Evolutionary conservation across 1,140 invertebrate species (phyloP).

Genomic region (Psilanteris sp.): DNA sequence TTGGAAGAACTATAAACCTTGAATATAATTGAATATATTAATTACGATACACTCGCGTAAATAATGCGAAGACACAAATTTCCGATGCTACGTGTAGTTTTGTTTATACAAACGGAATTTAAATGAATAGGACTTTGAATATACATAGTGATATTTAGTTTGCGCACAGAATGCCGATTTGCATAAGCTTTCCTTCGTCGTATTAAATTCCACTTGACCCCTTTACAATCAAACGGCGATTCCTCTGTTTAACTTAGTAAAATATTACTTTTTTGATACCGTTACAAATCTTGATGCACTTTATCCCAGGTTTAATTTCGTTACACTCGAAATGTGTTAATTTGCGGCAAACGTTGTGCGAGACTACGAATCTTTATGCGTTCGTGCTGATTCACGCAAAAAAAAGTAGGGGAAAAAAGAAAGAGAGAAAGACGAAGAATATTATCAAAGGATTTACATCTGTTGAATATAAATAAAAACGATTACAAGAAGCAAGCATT

Average conservation of each 20-base stretch:
- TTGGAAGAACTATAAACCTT: constrained; percentile 13
- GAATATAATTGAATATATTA: too few relatives aligned
- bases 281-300: constrained; percentile 9
- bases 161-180: constrained; percentile 5
- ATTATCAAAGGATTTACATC: constrained; percentile 12
- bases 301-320: background rate
- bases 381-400: too few relatives aligned
- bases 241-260: constrained; percentile 7
- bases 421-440: too few relatives aligned
- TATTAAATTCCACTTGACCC: constrained; percentile 33
- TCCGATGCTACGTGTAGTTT: background rate
- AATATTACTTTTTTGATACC: constrained; percentile 5
- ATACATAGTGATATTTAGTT: constrained; percentile 14
- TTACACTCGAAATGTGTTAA: background rate
- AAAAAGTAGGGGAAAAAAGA: too few relatives aligned
- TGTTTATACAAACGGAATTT: constrained; percentile 15
- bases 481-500: constrained; percentile 4
- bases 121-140: constrained; percentile 25
- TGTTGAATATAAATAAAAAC: constrained; percentile 35
- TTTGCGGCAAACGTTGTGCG: too few relatives aligned
- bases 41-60: constrained; percentile 4
- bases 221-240: constrained; percentile 26
- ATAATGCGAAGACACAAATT: background rate
- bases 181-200: constrained; percentile 8
- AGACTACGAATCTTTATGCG: too few relatives aligned